Percentiles rank a stretch among this genome's conserved stretches.
Evolutionary conservation across 2,888 invertebrate genomes (phyloP).

Genomic region (Yponomeuta evonymella): DNA sequence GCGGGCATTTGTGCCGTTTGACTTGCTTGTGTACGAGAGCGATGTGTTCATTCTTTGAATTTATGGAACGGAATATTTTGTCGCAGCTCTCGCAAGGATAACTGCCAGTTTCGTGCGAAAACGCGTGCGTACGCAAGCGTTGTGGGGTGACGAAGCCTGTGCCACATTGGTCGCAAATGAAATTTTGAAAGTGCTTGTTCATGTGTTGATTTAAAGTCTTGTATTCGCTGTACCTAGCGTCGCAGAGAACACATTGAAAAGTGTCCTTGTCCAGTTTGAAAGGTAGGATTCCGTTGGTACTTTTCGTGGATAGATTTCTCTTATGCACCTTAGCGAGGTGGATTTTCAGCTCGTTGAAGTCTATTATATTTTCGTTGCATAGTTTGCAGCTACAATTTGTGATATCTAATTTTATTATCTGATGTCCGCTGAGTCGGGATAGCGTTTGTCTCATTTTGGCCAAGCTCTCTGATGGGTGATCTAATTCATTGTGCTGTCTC

Average conservation of each 20-base stretch:
- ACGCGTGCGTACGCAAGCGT: conserved; percentile 51
- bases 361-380: conserved; percentile 38
- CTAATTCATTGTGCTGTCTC: conserved; percentile 36
- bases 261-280: conserved; percentile 45
- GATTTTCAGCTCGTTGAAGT: conserved; percentile 40
- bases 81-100: conserved; percentile 63
- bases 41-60: conserved; percentile 63
- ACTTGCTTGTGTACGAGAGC: conserved; percentile 67
- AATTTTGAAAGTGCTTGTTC: conserved; percentile 65
- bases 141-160: conserved; percentile 60
- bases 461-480: conserved; percentile 23
- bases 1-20: conserved; percentile 58
- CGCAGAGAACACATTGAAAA: conserved; percentile 52
- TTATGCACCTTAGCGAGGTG: conserved; percentile 50
- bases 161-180: conserved; percentile 64
- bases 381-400: conserved; percentile 50
- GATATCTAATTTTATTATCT: conserved; percentile 57
- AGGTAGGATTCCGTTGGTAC: conserved; percentile 50
- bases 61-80: conserved; percentile 66
- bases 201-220: conserved; percentile 64
- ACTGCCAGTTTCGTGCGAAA: conserved; percentile 55
- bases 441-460: conserved; percentile 40
- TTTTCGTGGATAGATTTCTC: conserved; percentile 40
- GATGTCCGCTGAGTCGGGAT: conserved; percentile 48
- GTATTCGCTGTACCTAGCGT: conserved; percentile 47